A percentile compares a stretch with the other conserved stretches of the same genome.
phyloP scores from a whole-genome alignment of 2,888 invertebrate species.

The Diarsia brunnea region DNA sequence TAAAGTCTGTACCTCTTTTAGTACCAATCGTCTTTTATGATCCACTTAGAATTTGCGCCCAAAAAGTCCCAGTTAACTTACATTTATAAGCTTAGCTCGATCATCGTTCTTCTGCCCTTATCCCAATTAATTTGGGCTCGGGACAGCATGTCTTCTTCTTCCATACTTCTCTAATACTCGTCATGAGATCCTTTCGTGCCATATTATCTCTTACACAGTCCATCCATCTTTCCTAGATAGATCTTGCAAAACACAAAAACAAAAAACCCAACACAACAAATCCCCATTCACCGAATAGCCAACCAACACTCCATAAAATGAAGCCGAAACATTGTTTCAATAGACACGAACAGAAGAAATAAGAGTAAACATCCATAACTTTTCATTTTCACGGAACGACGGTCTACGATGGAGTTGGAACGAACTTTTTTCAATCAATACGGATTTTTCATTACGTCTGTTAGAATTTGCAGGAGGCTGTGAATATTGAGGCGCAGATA shows the following conservation, averaged over 20 bases:
- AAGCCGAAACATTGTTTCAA: conserved; percentile 39
- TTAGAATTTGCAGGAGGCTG: conserved; percentile 34
- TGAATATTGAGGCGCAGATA: conserved; percentile 37
- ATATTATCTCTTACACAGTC: no score
- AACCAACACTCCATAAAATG: conserved; percentile 26
- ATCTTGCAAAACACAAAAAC: no score
- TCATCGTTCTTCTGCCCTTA: no score
- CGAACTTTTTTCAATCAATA: conserved; percentile 61
- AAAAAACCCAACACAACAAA: background rate
- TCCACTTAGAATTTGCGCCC: background rate
- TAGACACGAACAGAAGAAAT: conserved; percentile 15
- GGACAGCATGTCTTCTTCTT: no score
- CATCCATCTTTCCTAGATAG: no score
- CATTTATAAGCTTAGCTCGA: no score
- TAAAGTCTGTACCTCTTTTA: background rate
- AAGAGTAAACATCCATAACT: conserved; percentile 52
- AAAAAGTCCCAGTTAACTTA: background rate
- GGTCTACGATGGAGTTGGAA: conserved; percentile 25
- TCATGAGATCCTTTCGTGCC: no score
- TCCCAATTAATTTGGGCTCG: no score
- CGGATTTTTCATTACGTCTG: conserved; percentile 53
- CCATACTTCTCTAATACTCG: no score
- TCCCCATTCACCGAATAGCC: conserved; percentile 1
- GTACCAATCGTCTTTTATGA: background rate
- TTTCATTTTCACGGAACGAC: conserved; percentile 56